Percentiles rank a stretch among this genome's conserved stretches.
These are phyloP conservation scores for Poeciliopsis presidionis DNA, from an alignment of 2,797 vertebrate species.

Conservation along the genomic window DNA sequence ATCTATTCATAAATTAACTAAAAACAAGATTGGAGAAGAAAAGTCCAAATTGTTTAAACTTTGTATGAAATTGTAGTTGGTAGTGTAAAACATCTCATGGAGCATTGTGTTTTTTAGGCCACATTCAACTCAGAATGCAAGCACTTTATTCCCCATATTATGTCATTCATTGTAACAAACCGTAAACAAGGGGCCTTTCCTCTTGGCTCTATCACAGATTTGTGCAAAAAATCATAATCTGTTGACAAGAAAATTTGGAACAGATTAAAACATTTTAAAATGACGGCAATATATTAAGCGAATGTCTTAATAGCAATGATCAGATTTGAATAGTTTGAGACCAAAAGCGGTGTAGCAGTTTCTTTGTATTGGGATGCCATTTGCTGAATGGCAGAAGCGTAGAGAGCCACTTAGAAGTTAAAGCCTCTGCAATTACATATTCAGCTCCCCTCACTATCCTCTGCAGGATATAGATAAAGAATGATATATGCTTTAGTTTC, in stretches of 20 bases:
- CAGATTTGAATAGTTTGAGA: background rate
- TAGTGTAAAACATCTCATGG: background rate
- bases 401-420: background rate
- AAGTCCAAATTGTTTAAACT: background rate
- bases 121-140: background rate
- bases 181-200: background rate
- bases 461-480: background rate
- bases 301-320: background rate
- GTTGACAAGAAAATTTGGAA: background rate
- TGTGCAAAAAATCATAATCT: background rate
- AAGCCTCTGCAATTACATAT: background rate
- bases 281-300: background rate
- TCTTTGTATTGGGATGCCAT: background rate
- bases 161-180: background rate
- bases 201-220: background rate
- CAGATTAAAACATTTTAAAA: background rate
- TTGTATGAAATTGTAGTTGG: background rate
- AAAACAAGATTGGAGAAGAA: background rate
- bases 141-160: background rate
- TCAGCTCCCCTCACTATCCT: background rate
- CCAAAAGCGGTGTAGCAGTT: background rate
- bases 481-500: background rate
- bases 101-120: background rate
- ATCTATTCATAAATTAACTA: background rate
- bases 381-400: background rate